Evolutionary conservation across 2,113 vertebrate genomes (phyloP).

Genomic region (Acrocephalus kingi): DNA sequence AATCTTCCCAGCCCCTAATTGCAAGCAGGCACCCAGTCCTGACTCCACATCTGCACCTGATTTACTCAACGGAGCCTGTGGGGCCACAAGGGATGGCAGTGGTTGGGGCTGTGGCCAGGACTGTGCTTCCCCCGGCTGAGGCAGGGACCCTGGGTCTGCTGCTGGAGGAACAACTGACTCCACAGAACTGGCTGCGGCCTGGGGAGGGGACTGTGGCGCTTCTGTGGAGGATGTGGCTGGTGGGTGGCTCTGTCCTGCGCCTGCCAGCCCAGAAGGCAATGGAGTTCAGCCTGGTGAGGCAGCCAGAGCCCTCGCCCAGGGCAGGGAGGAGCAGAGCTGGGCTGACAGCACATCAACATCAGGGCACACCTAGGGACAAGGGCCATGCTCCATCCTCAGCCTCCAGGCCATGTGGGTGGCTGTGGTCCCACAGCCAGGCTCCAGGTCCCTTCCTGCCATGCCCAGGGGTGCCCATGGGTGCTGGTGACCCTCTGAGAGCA

Average conservation of each 20-base stretch:
- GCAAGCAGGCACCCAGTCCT: background rate
- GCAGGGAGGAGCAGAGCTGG: background rate
- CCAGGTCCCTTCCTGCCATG: background rate
- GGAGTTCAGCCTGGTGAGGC: background rate
- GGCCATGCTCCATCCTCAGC: background rate
- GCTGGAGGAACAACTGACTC: background rate
- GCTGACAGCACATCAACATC: accelerated
- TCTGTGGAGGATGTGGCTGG: background rate
- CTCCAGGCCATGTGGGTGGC: accelerated
- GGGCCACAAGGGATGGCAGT: slow-evolving; percentile 8
- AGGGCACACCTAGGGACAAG: background rate
- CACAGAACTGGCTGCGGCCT: accelerated
- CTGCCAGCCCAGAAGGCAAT: background rate
- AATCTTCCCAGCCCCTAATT: background rate
- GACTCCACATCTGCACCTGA: slow-evolving; percentile 31
- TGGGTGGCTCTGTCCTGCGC: background rate
- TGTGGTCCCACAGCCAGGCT: background rate
- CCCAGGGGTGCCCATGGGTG: accelerated
- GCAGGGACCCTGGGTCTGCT: background rate
- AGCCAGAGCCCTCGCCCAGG: background rate
- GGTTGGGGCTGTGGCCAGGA: background rate
- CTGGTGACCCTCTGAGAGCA: background rate
- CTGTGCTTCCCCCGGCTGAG: accelerated
- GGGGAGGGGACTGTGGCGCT: background rate
- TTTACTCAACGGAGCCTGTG: slow-evolving; percentile 12